These are phyloP conservation scores for Hirtodrosophila confusa DNA, from an alignment of 2,888 invertebrate genomes.

Conservation along the genomic window DNA sequence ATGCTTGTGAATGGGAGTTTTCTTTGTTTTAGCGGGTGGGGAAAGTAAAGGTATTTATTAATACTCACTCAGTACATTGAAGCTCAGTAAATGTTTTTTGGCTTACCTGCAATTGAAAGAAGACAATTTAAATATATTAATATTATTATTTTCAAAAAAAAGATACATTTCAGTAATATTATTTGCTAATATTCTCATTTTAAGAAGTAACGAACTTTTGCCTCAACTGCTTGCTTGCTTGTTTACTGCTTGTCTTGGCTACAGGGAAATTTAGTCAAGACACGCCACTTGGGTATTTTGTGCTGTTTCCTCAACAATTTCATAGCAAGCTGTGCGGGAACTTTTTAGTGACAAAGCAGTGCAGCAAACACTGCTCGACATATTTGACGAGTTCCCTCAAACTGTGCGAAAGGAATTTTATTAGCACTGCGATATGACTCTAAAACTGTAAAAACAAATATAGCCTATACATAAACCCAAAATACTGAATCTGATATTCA, in stretches of 20 bases:
- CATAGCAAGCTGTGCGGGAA: background rate
- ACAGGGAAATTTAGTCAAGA: background rate
- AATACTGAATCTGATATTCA: too few relatives aligned
- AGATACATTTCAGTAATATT: too few relatives aligned
- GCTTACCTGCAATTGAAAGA: constrained; percentile 59
- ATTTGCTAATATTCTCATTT: too few relatives aligned
- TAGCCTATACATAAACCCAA: too few relatives aligned
- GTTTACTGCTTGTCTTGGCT: constrained; percentile 3
- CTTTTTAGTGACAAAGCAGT: background rate
- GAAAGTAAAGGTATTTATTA: constrained; percentile 1
- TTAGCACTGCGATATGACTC: too few relatives aligned
- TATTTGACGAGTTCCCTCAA: too few relatives aligned
- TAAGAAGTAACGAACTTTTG: background rate
- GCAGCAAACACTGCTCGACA: too few relatives aligned
- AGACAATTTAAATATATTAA: background rate
- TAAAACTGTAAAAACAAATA: too few relatives aligned
- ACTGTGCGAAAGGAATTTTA: too few relatives aligned
- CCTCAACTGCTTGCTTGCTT: constrained; percentile 18
- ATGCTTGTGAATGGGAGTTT: too few relatives aligned
- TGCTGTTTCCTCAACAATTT: background rate
- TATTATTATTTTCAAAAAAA: constrained; percentile 3
- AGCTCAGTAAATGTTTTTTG: background rate
- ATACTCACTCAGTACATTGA: constrained; percentile 49
- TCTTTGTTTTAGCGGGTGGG: constrained; percentile 18
- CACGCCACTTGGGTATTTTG: background rate